Evolutionary conservation across 2,888 invertebrate species (phyloP).

Genomic region (Scaptomyza polygonia): DNA sequence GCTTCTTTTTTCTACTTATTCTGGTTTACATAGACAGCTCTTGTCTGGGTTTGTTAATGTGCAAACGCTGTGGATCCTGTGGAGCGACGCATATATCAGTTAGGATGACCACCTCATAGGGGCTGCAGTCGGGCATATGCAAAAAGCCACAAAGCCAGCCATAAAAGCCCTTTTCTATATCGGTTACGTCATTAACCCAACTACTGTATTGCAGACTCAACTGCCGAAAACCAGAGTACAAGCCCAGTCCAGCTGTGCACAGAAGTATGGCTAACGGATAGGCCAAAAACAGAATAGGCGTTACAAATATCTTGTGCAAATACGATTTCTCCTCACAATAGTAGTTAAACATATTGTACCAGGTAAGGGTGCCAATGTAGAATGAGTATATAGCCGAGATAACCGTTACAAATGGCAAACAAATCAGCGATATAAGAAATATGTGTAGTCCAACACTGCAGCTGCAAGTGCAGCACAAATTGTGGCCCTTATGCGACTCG

Average conservation of each 20-base stretch:
- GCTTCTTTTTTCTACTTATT: not conserved
- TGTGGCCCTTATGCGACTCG: conserved; percentile 86
- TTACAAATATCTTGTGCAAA: conserved; percentile 87
- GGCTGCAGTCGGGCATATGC: conserved; percentile 89
- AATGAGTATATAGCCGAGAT: conserved; percentile 89
- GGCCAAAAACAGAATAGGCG: conserved; percentile 88
- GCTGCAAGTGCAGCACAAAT: conserved; percentile 86
- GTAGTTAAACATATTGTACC: conserved; percentile 90
- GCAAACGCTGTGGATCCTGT: conserved; percentile 76
- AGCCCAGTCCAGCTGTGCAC: conserved; percentile 87
- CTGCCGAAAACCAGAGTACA: conserved; percentile 89
- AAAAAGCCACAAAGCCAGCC: conserved; percentile 90
- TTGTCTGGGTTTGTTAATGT: conserved; percentile 84
- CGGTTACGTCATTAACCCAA: conserved; percentile 89
- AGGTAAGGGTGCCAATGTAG: conserved; percentile 90
- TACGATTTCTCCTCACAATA: conserved; percentile 88
- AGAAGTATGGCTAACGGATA: conserved; percentile 89
- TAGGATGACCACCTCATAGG: conserved; percentile 87
- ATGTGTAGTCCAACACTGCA: conserved; percentile 88
- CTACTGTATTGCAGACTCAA: conserved; percentile 88
- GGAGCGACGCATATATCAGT: conserved; percentile 85
- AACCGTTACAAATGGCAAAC: conserved; percentile 88
- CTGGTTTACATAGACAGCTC: conserved; percentile 84
- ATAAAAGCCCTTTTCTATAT: conserved; percentile 91
- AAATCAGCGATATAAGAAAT: conserved; percentile 87